Evolutionary conservation across 2,888 invertebrate genomes (phyloP).

Genomic region (Hirtodrosophila trivittata): DNA sequence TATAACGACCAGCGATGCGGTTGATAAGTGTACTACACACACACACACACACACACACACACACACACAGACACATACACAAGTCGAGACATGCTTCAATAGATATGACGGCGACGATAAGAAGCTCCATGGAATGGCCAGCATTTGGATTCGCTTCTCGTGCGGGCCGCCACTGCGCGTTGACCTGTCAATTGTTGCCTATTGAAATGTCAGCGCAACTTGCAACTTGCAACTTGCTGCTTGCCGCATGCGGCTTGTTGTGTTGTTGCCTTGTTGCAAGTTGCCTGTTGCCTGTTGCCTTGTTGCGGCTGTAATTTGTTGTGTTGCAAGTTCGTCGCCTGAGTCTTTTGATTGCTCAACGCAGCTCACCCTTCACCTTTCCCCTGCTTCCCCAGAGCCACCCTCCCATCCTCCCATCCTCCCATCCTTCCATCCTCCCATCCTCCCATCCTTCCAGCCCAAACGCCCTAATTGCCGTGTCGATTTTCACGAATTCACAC

Average conservation of each 20-base stretch:
- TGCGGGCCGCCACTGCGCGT: constrained; percentile 78
- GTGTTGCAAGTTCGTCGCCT: constrained; percentile 71
- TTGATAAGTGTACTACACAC: constrained; percentile 30
- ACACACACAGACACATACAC: constrained; percentile 14
- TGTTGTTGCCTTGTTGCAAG: constrained; percentile 29
- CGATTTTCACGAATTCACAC: constrained; percentile 80
- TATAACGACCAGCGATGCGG: constrained; percentile 82
- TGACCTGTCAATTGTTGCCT: constrained; percentile 83
- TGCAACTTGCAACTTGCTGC: constrained; percentile 8
- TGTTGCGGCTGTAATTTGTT: constrained; percentile 43
- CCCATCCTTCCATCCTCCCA: too few relatives aligned
- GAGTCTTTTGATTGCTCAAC: constrained; percentile 72
- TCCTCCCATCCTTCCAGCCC: too few relatives aligned
- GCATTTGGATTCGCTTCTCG: constrained; percentile 16
- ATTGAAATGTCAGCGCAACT: constrained; percentile 83
- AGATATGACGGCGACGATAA: constrained; percentile 64
- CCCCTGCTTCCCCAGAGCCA: too few relatives aligned
- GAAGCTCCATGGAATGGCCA: constrained; percentile 19
- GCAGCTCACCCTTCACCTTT: neutral
- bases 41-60: constrained; percentile 11
- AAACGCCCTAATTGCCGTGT: constrained; percentile 75
- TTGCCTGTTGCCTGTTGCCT: constrained; percentile 10
- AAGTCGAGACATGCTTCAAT: constrained; percentile 24
- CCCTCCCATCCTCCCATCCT: too few relatives aligned
- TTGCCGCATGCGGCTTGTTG: constrained; percentile 26